Evolutionary conservation across 1,140 invertebrate species (phyloP), one percentile per base, ranked within the genome.

Genomic region (Nasonia giraulti): DNA sequence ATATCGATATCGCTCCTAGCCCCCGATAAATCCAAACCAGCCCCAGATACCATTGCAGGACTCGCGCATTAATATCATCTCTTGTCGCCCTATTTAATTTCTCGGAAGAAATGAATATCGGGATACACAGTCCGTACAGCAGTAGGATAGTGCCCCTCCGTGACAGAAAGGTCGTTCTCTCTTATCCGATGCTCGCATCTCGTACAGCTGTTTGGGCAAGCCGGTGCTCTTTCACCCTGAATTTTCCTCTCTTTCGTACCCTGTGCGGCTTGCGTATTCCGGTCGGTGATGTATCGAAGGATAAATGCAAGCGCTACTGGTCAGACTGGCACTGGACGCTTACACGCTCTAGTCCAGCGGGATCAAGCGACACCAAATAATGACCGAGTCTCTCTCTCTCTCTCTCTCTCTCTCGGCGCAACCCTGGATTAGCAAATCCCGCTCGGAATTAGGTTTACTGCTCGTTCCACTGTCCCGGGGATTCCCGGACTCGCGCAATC

Each of bases 291-390:
- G 84, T 87, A 89, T 89, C 86, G 83, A 81, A 81, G 86, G 87
- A 87, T 87, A 87, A 87, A 87, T 83, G 0, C 50, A 55, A 10
- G 12, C 12, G 50, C 14, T 17, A 12, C 81, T 31, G 66, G 71
- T 62, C 75, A 83, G 50, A 55, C 7, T 33, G 11, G 78, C 37
- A n/a, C 47, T 73, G n/a, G 40, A 66, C 69, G 69, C 80, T 81
- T 81, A 81, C 80, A 73, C 69, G 66, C 68, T 71, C 31, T 33
- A 33, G 23, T n/a, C 82, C 75, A 27, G 10, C 62, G 87, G 87
- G 89, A 89, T 89, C 89, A 90, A 86, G 87, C 89, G 87, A 89
- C 88, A 90, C 87, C 89, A 87, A 90, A 89, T 89, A 89, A 90
- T 89, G 89, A 89, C 89, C 88, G 86, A 88, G 85, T 87, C 87